Evolutionary conservation across 2,888 invertebrate species (phyloP), one percentile per base, ranked within the genome.

Genomic region (Polylopha cassiicola): DNA sequence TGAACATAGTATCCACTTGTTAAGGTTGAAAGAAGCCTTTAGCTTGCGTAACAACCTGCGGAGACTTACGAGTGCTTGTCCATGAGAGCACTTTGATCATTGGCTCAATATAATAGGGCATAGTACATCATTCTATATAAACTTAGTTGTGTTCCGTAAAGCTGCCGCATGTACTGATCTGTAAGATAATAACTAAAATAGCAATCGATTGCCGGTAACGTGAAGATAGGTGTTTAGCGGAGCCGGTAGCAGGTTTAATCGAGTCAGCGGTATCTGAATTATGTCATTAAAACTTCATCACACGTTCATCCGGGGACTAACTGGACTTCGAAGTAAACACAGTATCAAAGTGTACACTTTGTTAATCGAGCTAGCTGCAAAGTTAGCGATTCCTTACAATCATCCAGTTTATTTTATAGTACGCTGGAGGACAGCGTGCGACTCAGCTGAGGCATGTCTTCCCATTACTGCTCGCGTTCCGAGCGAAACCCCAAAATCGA

Each of bases 201-300:
- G 63, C 64, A 64, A 58, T 60, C 46, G 50, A 51, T 48, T 44
- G 50, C 53, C 48, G 50, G 58, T 53, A 58, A 58, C 66, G 64
- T 64, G 65, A 70, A 71, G 65, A 73, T 71, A 66, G 71, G 69
- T 69, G 68, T 71, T 72, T 70, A 73, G 62, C 53, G 56, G 53
- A 54, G 51, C 57, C 65, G 63, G 68, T 68, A 74, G 74, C 72
- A 51, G 51, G 66, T 67, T 69, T 80, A 78, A 81, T 79, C 65
- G 73, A 79, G 70, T 72, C 73, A 73, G 73, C 76, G 72, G 73
- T 78, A 77, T 73, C 70, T 64, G 68, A 68, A 80, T 80, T 78
- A 78, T 73, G 70, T 73, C 78, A 81, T 82, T 79, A 82, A 79
- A 80, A 73, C 73, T 78, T 74, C 76, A 80, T 79, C 76, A 72